A percentile compares a stretch with the other conserved stretches of the same genome.
These are phyloP conservation scores for Parauchenoglanis ngamensis DNA, from an alignment of 2,797 vertebrate species.

Conservation along the genomic window DNA sequence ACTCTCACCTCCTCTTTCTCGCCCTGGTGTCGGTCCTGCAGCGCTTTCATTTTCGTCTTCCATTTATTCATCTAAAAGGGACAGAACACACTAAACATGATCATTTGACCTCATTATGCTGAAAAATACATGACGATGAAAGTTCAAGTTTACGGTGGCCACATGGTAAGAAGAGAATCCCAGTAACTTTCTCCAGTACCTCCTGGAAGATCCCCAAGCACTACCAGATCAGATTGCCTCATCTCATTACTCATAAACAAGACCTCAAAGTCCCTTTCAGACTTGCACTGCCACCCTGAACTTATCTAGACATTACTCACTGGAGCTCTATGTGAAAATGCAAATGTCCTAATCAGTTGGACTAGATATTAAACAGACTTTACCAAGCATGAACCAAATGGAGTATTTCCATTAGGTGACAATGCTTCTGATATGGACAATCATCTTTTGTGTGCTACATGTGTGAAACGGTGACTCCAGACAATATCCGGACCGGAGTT, in stretches of 20 bases:
- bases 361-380: no score
- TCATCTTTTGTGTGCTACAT: no score
- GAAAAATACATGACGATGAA: background rate
- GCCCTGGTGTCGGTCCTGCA: constrained; percentile 56
- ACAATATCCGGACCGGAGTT: no score
- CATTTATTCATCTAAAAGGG: constrained; percentile 66
- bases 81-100: constrained; percentile 6
- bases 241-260: background rate
- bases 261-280: background rate
- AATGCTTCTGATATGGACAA: no score
- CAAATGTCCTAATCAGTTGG: no score
- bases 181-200: background rate
- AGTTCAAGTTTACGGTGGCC: background rate
- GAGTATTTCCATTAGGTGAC: no score
- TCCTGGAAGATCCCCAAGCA: background rate
- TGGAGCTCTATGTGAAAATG: no score
- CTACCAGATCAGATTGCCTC: background rate
- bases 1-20: constrained; percentile 66
- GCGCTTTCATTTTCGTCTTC: constrained; percentile 65
- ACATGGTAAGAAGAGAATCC: background rate
- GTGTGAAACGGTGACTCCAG: no score
- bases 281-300: no score
- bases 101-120: background rate
- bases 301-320: no score
- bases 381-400: no score